Conservation (phyloP, 2,113 vertebrate genomes). For the Stigmatopora nigra region DNA sequence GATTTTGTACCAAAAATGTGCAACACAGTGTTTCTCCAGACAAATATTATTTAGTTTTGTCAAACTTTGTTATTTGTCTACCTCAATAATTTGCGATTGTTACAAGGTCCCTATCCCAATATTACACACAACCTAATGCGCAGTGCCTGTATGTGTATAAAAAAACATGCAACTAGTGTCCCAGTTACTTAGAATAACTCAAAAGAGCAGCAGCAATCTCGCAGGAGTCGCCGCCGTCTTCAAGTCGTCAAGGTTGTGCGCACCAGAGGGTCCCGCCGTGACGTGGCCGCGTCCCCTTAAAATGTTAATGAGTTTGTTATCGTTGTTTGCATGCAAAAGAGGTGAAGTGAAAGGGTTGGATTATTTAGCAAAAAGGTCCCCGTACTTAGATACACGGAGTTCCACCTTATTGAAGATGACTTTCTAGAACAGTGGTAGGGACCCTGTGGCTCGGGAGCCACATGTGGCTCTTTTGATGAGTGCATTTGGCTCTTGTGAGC, state of each 20-base stretch:
- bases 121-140: background rate
- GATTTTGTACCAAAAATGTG: too few relatives aligned
- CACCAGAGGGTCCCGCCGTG: background rate
- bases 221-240: background rate
- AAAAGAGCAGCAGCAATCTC: background rate
- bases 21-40: too few relatives aligned
- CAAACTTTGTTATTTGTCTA: background rate
- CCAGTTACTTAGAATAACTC: conserved; percentile 11
- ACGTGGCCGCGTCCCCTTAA: background rate
- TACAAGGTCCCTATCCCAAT: background rate
- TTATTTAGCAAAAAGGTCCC: background rate
- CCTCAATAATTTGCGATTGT: background rate
- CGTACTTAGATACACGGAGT: too few relatives aligned
- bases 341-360: background rate
- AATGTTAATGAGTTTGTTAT: conserved; percentile 3
- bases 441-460: too few relatives aligned
- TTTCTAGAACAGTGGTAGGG: too few relatives aligned
- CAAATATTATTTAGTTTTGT: background rate
- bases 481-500: too few relatives aligned
- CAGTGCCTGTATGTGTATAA: background rate
- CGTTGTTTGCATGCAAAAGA: background rate
- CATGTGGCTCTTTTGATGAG: too few relatives aligned
- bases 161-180: conserved; percentile 8
- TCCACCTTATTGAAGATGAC: too few relatives aligned
- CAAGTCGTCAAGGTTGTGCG: conserved; percentile 7